Base-by-base conservation (phyloP, 2,888 invertebrate species). In the Cheiracanthium punctorium region DNA sequence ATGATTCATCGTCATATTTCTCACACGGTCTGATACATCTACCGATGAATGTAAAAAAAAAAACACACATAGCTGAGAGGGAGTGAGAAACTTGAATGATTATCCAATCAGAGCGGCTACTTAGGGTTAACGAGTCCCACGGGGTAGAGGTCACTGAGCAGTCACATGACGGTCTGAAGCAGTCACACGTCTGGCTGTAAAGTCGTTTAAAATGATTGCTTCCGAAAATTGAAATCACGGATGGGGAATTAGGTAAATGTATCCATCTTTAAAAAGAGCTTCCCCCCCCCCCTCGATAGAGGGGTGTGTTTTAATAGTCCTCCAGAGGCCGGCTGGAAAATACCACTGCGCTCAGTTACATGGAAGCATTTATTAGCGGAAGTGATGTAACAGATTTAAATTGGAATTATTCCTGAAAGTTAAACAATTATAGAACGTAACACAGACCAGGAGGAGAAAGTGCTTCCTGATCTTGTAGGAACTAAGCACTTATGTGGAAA, bases 231-330 rank as follows among this genome's bases (percentile, higher is more conserved):
- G 71, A 43, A 71, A 71, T 71, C 71, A 28, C 29, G 71, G 43
- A n/a, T 17, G 28, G 71, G n/a, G 43, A 71, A 43, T 43, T 71
- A 71, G 41, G 71, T 71, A 71, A 71, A 71, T 71, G 43, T 43
- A 41, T 37, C 37, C 10, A 37, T 10, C 10, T 37, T 37, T 4
- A 7, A 37, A 37, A 10, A 37, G 37, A 10, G 10, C 10, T 37
- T 37, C 37, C 10, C 37, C 37, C 37, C 37, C 37, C 37, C 10
- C 37, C 10, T 37, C 10, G 37, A 48, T 2, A 17, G 20, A 58
- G 58, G 58, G 58, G 58, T 24, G 58, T 24, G 7, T 58, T 58
- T 24, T 24, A 58, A 58, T 24, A 24, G 24, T 20, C 24, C 58
- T 58, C 58, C 24, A 12, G 58, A 24, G 58, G 24, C 24, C 58